Base-by-base conservation (phyloP, 2,113 vertebrate genomes). In the Nerophis lumbriciformis region DNA sequence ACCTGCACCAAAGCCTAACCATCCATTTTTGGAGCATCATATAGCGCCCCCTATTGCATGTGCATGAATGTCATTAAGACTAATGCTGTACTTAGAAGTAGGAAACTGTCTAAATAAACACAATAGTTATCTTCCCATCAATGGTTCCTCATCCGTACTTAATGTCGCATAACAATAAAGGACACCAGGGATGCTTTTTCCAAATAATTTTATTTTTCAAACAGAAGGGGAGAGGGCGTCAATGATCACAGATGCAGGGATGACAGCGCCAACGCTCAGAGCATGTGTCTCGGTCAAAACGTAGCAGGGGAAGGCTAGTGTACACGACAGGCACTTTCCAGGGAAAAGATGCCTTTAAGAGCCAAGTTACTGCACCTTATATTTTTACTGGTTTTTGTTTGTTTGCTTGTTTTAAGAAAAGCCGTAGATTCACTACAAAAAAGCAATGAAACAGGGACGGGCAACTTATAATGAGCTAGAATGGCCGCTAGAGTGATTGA, bases 201-300 rank as follows among this genome's bases (percentile, higher is more conserved):
- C 59, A 78, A 78, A 63, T 72, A 58, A 73, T 75, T 89, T 89
- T 89, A 89, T 87, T 87, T 28, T 85, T 57, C 60, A 79, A 86
- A 84, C 64, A 73, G 77, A 66, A 71, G 60, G 11, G 16, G 50
- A 10, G 8, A 10, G 51, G 35, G 53, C 9, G 35, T 7, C 13
- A 15, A 59, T 62, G 70, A 72, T 78, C 80, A 84, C 76, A 85
- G 82, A 83, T 82, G 83, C 70, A 67, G 51, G 66, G 62, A 50
- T 65, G 60, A 68, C 59, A 71, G 69, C 56, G 69, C 63, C 53
- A 60, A 73, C 64, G 69, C 76, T 77, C 69, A 73, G 66, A 81
- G 66, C 61, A 45, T 37, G 48, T 67, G 68, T 63, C 66, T 68
- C 64, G 75, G 72, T 61, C 78, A 59, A 72, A 80, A 79, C 69